A percentile compares a stretch with the other conserved stretches of the same genome.
Conservation (phyloP, 2,888 invertebrate species). For the Polyommatus icarus region DNA sequence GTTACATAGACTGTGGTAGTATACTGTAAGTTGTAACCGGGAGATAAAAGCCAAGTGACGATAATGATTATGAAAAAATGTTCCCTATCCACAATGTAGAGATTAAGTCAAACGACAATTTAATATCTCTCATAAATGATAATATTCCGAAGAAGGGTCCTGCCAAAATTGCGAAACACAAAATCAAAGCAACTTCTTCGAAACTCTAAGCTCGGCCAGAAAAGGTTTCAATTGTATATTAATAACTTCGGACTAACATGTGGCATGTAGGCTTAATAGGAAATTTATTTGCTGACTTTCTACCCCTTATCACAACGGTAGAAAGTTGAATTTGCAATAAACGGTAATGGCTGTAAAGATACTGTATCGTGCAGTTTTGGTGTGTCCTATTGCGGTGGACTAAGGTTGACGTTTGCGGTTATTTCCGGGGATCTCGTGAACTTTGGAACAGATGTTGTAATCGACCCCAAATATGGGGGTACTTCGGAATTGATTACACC, state of each 20-base stretch:
- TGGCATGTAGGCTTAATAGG: conserved; percentile 41
- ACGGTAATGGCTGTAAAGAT: conserved; percentile 21
- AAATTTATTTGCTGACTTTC: conserved; percentile 34
- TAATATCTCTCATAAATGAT: neutral
- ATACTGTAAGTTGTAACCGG: too few relatives aligned
- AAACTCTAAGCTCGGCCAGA: conserved; percentile 38
- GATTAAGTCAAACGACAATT: neutral
- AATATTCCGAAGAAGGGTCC: neutral
- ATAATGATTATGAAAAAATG: neutral
- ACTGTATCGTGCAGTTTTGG: conserved; percentile 35
- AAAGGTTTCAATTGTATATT: conserved; percentile 46
- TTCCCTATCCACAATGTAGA: neutral
- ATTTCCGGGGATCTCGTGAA: conserved; percentile 40
- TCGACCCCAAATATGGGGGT: conserved; percentile 66
- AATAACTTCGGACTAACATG: conserved; percentile 46
- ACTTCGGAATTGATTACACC: conserved; percentile 71
- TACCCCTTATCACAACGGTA: conserved; percentile 28
- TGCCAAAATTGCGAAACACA: conserved; percentile 18
- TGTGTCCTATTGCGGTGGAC: conserved; percentile 36
- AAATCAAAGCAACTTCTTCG: conserved; percentile 33
- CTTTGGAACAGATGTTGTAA: conserved; percentile 68
- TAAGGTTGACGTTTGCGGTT: conserved; percentile 34
- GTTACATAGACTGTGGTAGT: too few relatives aligned
- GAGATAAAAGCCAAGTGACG: neutral
- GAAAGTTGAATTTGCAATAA: conserved; percentile 32